Base-by-base conservation (phyloP, 2,113 vertebrate species). In the Halichoerus grypus region DNA sequence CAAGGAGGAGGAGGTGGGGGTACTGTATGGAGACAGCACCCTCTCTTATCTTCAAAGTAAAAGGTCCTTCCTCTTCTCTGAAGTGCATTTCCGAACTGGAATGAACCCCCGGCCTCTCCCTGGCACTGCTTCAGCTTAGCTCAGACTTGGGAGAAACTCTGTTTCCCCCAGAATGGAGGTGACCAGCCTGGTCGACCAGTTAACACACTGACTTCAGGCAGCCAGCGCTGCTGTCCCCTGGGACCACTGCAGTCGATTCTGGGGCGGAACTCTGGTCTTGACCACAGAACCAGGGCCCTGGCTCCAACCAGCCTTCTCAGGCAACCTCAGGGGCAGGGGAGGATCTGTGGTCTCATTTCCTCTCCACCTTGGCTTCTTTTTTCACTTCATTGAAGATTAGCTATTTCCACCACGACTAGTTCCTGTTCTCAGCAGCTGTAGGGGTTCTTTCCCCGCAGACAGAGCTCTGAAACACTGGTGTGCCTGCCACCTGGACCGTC, bases 311-410 rank as follows among this genome's bases (percentile, higher is more conserved):
- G 90, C 77, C 89, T 95, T 86, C 74, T 94, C 49, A 69, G 71
- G 93, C 90, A 81, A 71, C 53, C 79, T 65, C 42, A 42, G 87
- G 87, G 77, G 31, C 65, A 65, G 65, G 21, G 79, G 59, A 97
- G 63, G 80, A 65, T 90, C 87, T 97, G 86, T 46, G 87, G 92
- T 95, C 96, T 97, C 94, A 91, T 97, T 98, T 98, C 97, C 98
- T 98, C 83, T 97, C 82, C 31, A 97, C 82, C 61, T 86, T 91
- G 86, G 97, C 96, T 97, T 96, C 95, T 96, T 94, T 95, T 95
- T 88, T 89, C 94, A 94, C 94, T 76, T 92, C 94, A 95, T 0
- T 96, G 95, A 97, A 96, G 97, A 96, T 84, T 46, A 95, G 94
- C 67, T 97, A 92, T 97, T 97, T 95, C 95, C 79, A 97, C 71